Evolutionary conservation across 2,888 invertebrate species (phyloP), one percentile per base, ranked within the genome.

Genomic region (Vesta saturnalis): DNA sequence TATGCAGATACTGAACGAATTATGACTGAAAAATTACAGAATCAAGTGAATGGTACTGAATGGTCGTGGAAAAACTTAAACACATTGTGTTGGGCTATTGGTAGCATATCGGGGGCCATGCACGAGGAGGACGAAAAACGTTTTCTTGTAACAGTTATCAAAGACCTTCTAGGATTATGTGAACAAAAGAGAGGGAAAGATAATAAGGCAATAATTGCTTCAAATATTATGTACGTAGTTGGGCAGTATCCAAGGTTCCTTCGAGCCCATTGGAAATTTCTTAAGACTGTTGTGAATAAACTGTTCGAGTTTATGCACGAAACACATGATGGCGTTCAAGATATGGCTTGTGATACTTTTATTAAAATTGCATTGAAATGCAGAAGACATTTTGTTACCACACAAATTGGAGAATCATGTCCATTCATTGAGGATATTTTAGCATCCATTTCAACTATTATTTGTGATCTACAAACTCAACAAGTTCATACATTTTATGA

Each of bases 41-140:
- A 97, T 83, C 99, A 99, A 87, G 98, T 99, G 1, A 97, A 97
- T 85, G 99, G 99, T 4, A 89, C 91, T 23, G 99, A 99, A 84
- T 99, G 99, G 95, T 99, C 99, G 6, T 99, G 99, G 99, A 99
- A 99, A 85, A 99, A 99, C 85, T 88, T 99, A 64, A 99, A 99
- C 82, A 99, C 99, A 56, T 89, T 99, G 39, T 99, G 99, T 83
- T 99, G 99, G 99, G 99, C 99, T 6, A 99, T 99, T 80, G 99
- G 99, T 56, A 77, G 77, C 47, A 99, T 99, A 82, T 97, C 96
- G 77, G 99, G 99, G 79, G 97, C 99, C 62, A 97, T 99, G 94
- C 93, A 95, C 83, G 99, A 99, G 85, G 99, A 99, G 84, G 99
- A 99, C 85, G 99, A 99, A 82, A 99, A 99, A 83, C 88, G 99